Evolutionary conservation across 2,888 invertebrate species (phyloP).

Genomic region (Leptopilina myrica): DNA sequence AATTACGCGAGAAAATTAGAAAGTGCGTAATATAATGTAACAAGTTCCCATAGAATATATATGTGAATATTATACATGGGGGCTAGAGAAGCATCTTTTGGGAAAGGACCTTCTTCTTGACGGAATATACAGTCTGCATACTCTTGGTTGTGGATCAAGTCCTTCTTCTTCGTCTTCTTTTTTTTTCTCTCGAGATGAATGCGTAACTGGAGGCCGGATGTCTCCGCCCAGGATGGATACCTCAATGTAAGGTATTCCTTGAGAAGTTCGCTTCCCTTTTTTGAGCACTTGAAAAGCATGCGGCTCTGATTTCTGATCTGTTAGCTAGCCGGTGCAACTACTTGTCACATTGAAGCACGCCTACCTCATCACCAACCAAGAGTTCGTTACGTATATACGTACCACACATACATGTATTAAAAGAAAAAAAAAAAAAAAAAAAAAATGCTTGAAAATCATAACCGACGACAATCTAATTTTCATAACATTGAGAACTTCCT

Average conservation of each 20-base stretch:
- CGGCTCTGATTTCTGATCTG: conserved; percentile 76
- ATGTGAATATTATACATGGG: background rate
- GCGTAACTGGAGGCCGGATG: conserved; percentile 76
- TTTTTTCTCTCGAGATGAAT: conserved; percentile 62
- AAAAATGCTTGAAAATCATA: conserved; percentile 37
- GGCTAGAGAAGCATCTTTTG: conserved; percentile 9
- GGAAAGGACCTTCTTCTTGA: conserved; percentile 44
- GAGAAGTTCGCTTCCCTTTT: conserved; percentile 61
- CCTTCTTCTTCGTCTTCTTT: conserved; percentile 30
- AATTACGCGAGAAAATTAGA: background rate
- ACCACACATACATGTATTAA: no score
- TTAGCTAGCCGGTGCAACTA: conserved; percentile 73
- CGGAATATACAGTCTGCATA: conserved; percentile 46
- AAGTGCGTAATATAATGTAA: background rate
- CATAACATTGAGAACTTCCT: conserved; percentile 73
- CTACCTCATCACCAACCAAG: conserved; percentile 57
- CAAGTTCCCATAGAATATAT: conserved; percentile 14
- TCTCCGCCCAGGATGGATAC: conserved; percentile 74
- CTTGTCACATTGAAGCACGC: conserved; percentile 69
- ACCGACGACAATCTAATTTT: conserved; percentile 69
- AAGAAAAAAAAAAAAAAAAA: no score
- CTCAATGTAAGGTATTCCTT: conserved; percentile 63
- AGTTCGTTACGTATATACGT: conserved; percentile 64
- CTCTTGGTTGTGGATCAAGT: background rate
- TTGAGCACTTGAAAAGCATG: conserved; percentile 54